Evolutionary conservation across 2,888 invertebrate species (phyloP).

Genomic region (Muscina levida): DNA sequence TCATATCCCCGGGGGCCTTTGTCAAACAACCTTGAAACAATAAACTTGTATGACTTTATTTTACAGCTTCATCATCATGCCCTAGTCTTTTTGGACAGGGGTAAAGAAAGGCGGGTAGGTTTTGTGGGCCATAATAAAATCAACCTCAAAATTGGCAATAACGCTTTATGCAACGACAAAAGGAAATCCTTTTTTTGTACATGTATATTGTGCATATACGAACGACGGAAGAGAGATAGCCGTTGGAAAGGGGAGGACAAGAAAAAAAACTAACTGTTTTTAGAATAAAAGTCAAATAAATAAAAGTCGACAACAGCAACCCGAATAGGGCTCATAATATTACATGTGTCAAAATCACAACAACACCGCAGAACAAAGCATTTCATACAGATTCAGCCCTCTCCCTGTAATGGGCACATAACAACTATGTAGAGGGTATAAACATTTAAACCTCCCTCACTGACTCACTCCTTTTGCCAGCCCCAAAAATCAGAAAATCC

Average conservation of each 20-base stretch:
- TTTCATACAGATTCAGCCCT: background rate
- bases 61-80: background rate
- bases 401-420: background rate
- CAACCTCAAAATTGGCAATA: slow-evolving; percentile 39
- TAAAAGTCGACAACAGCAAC: slow-evolving; percentile 11
- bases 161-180: background rate
- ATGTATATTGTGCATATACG: too few species aligned
- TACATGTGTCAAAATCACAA: slow-evolving; percentile 33
- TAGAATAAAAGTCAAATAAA: slow-evolving; percentile 44
- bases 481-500: background rate
- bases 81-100: too few species aligned
- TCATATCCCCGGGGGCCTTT: background rate
- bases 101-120: too few species aligned
- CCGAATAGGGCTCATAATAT: background rate
- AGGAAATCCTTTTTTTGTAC: slow-evolving; percentile 33
- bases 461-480: background rate
- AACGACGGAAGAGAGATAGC: too few species aligned
- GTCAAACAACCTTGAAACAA: slow-evolving; percentile 35
- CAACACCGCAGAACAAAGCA: slow-evolving; percentile 48
- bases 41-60: slow-evolving; percentile 18
- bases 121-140: slow-evolving; percentile 16
- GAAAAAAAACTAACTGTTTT: too few species aligned
- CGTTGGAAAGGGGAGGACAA: too few species aligned
- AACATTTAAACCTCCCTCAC: too few species aligned
- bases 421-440: too few species aligned